A percentile compares a stretch with the other conserved stretches of the same genome.
Evolutionary conservation across 2,797 vertebrate genomes (phyloP).

Genomic region (Lutjanus argentimaculatus): DNA sequence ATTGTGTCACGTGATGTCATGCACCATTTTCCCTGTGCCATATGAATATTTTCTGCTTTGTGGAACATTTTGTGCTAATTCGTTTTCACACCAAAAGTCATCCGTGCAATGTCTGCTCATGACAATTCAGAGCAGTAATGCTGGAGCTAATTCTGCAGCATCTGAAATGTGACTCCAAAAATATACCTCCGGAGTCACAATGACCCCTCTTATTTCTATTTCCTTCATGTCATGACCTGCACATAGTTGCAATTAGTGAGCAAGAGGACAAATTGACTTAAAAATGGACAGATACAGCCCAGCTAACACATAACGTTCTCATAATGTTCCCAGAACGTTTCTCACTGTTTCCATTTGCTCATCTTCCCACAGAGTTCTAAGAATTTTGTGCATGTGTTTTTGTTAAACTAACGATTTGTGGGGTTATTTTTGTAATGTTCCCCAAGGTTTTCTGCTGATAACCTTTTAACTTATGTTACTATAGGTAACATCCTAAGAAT

Average conservation of each 20-base stretch:
- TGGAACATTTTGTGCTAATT: slow-evolving; percentile 59
- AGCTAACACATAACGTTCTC: too few relatives aligned
- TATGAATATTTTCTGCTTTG: slow-evolving; percentile 15
- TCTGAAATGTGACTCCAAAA: slow-evolving; percentile 23
- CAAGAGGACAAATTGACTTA: neutral
- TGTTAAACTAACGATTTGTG: too few relatives aligned
- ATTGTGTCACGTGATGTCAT: slow-evolving; percentile 7
- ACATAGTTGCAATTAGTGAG: slow-evolving; percentile 19
- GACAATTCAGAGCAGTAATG: slow-evolving; percentile 12
- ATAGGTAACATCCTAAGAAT: too few relatives aligned
- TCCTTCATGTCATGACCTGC: slow-evolving; percentile 11
- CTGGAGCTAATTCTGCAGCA: slow-evolving; percentile 22
- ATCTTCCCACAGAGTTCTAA: too few relatives aligned
- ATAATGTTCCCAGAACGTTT: too few relatives aligned
- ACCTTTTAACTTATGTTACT: too few relatives aligned
- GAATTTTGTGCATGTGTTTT: too few relatives aligned
- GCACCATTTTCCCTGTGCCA: slow-evolving; percentile 24
- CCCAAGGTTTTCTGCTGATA: too few relatives aligned
- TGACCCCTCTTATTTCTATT: slow-evolving; percentile 1
- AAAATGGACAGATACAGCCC: neutral
- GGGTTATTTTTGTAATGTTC: too few relatives aligned
- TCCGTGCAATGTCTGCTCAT: slow-evolving; percentile 18
- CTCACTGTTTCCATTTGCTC: too few relatives aligned
- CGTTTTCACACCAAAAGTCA: slow-evolving; percentile 54
- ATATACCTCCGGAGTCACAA: slow-evolving; percentile 4